Percentiles rank a stretch among this genome's conserved stretches.
phyloP scores from a whole-genome alignment of 2,113 vertebrate species.

The Rhabdomys dilectus region DNA sequence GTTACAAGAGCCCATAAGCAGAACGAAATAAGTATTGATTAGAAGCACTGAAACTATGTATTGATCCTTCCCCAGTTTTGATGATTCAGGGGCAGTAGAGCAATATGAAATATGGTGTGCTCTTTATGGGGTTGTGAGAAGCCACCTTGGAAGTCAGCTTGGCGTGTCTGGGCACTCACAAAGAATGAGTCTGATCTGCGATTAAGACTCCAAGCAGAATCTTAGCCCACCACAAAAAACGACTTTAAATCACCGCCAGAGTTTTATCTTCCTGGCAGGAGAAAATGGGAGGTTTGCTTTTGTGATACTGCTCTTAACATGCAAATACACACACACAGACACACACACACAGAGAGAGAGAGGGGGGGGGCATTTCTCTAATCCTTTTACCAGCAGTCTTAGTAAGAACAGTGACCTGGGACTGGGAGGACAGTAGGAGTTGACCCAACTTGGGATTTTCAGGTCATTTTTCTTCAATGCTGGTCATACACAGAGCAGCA shows the following conservation, averaged over 20 bases:
- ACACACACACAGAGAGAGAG: not conserved
- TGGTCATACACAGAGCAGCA: not conserved
- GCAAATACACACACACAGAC: not conserved
- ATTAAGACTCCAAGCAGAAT: not conserved
- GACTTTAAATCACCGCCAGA: not conserved
- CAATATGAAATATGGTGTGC: not conserved
- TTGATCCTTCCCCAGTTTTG: not conserved
- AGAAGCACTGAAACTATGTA: not conserved
- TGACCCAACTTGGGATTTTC: not conserved
- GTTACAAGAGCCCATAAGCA: not conserved
- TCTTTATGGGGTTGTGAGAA: not conserved
- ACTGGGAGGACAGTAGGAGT: not conserved
- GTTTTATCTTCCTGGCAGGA: not conserved
- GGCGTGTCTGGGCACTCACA: not conserved
- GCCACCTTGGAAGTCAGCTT: not conserved
- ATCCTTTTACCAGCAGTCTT: not conserved
- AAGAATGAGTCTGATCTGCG: not conserved
- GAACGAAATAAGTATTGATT: constrained; percentile 57
- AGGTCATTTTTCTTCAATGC: not conserved
- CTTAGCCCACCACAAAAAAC: not conserved
- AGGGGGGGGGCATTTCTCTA: not conserved
- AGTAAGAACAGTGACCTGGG: not conserved
- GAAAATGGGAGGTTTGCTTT: not conserved
- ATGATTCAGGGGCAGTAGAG: not conserved
- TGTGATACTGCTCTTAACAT: not conserved